These are phyloP conservation scores for Rousettus leschenaultii DNA, from an alignment of 2,113 vertebrate genomes.

Conservation along the genomic window DNA sequence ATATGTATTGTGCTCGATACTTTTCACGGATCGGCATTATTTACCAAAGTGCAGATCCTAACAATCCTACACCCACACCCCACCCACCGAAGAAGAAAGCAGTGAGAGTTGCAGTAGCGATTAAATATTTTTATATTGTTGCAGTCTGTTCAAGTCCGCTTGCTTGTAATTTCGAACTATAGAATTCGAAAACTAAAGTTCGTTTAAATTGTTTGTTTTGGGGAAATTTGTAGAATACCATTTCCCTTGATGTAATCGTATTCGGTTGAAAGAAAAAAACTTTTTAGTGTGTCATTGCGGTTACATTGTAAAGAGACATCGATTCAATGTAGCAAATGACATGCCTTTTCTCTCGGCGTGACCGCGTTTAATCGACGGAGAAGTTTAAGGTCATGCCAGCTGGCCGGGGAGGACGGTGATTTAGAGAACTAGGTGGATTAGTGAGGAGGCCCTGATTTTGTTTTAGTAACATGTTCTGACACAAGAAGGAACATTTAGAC, in stretches of 20 bases:
- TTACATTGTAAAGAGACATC: neutral
- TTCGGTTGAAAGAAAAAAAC: no score
- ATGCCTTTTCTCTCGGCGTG: neutral
- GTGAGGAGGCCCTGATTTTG: neutral
- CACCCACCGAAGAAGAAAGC: neutral
- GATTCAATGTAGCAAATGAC: neutral
- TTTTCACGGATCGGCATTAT: neutral
- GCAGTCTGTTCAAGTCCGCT: no score
- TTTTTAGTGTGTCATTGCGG: no score
- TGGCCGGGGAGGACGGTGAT: neutral
- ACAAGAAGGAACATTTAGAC: neutral
- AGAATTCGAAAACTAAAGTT: no score
- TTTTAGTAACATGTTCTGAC: neutral
- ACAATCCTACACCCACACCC: rapidly evolving
- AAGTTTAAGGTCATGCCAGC: neutral
- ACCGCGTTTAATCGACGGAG: neutral
- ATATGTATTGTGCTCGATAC: rapidly evolving
- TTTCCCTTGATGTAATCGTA: no score
- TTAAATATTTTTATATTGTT: neutral
- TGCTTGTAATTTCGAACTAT: no score
- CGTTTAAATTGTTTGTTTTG: no score
- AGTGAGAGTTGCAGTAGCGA: neutral
- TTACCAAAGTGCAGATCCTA: neutral
- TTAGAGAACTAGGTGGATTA: neutral
- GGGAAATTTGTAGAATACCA: no score